phyloP scores from a whole-genome alignment of 2,113 vertebrate species.

The Panthera tigris region DNA sequence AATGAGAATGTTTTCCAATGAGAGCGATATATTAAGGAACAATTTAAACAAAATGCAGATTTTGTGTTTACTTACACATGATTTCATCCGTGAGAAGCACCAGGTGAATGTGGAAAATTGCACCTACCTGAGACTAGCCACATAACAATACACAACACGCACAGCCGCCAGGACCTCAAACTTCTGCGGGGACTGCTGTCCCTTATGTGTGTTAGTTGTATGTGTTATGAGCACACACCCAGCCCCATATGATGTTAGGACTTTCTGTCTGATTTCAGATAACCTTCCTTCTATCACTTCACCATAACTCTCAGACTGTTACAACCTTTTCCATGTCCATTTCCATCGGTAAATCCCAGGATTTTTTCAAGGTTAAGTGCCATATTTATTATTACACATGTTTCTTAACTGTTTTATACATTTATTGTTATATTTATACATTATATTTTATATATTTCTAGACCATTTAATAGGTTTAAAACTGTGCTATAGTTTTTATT shows the following conservation, averaged over 20 bases:
- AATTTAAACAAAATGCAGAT: not conserved
- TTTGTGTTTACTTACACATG: not conserved
- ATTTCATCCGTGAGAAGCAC: not conserved
- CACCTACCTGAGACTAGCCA: not conserved
- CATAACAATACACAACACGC: not conserved
- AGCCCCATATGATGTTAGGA: not conserved
- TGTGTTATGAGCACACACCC: not conserved
- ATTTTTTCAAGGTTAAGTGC: not conserved
- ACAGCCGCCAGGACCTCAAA: not conserved
- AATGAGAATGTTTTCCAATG: not conserved
- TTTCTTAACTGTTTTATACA: not conserved
- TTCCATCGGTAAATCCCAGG: not conserved
- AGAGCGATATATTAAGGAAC: not conserved
- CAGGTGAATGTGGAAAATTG: not conserved
- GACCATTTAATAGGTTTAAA: not conserved
- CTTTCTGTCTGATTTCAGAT: not conserved
- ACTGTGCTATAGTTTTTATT: not conserved
- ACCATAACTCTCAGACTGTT: too few relatives aligned
- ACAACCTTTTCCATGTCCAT: not conserved
- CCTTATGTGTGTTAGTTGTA: rapidly evolving
- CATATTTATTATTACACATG: not conserved
- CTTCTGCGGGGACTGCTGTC: rapidly evolving
- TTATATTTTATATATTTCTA: not conserved
- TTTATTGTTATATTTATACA: not conserved
- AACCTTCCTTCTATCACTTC: not conserved